These are phyloP conservation scores for Asbolus verrucosus DNA, from an alignment of 1,140 invertebrate genomes.

Conservation along the genomic window DNA sequence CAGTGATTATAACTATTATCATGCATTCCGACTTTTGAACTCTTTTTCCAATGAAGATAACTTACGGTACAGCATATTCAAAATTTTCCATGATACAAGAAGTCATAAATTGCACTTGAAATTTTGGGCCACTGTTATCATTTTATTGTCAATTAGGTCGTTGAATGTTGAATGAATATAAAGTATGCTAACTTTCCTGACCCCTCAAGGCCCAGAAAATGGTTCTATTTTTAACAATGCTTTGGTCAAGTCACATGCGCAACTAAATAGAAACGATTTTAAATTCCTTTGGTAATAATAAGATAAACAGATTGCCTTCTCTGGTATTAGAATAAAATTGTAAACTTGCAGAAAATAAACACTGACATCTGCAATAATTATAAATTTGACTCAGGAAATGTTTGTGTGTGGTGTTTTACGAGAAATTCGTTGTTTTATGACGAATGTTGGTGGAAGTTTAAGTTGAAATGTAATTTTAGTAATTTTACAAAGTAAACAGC, in stretches of 20 bases:
- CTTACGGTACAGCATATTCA: too few species aligned
- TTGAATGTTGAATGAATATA: background rate
- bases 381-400: background rate
- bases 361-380: background rate
- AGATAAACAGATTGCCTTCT: constrained; percentile 4
- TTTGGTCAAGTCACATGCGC: background rate
- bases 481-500: background rate
- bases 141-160: constrained; percentile 1
- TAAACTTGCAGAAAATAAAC: background rate
- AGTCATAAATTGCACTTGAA: too few species aligned
- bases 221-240: constrained; percentile 18
- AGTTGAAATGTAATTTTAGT: background rate
- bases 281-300: background rate
- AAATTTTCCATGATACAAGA: too few species aligned
- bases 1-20: too few species aligned
- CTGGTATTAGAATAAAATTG: background rate
- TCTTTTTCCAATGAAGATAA: too few species aligned
- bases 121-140: too few species aligned
- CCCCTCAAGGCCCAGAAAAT: constrained; percentile 5
- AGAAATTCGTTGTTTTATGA: background rate
- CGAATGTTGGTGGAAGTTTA: background rate
- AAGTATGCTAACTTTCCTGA: constrained; percentile 7
- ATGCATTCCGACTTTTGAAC: too few species aligned
- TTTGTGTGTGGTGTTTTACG: background rate
- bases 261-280: background rate